Percentiles rank a stretch among this genome's conserved stretches.
phyloP scores from a whole-genome alignment of 2,888 invertebrate species.

The Lucinisca nassula region DNA sequence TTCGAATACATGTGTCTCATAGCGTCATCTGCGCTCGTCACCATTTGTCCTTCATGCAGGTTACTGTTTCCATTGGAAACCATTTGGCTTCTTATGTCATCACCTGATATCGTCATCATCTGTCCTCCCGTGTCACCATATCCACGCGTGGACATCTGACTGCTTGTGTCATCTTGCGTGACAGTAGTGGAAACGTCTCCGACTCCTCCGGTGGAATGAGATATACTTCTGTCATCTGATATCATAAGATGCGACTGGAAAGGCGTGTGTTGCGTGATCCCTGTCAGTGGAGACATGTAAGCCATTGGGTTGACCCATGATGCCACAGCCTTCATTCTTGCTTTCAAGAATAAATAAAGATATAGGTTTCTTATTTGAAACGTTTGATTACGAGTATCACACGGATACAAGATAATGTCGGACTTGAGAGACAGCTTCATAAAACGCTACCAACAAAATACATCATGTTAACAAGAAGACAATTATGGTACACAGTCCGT shows the following conservation, averaged over 20 bases:
- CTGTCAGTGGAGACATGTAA: neutral
- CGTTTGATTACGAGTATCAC: no score
- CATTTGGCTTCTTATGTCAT: neutral
- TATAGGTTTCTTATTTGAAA: no score
- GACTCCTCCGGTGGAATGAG: neutral
- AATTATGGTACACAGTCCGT: no score
- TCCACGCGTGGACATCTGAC: neutral
- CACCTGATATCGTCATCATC: neutral
- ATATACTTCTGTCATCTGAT: neutral
- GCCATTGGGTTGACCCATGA: neutral
- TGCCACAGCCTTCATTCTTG: neutral
- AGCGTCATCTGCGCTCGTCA: neutral
- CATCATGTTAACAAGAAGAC: no score
- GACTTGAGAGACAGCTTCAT: no score
- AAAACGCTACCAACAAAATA: no score
- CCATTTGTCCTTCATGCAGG: neutral
- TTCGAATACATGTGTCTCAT: neutral
- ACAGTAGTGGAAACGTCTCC: neutral
- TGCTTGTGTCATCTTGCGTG: neutral
- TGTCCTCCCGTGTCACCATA: neutral
- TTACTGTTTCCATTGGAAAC: neutral
- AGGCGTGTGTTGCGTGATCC: neutral
- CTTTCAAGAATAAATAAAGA: neutral
- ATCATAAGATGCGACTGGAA: neutral
- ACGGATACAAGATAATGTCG: no score